phyloP scores from a whole-genome alignment of 2,797 vertebrate genomes.

The Enteromius thamalakanensis region DNA sequence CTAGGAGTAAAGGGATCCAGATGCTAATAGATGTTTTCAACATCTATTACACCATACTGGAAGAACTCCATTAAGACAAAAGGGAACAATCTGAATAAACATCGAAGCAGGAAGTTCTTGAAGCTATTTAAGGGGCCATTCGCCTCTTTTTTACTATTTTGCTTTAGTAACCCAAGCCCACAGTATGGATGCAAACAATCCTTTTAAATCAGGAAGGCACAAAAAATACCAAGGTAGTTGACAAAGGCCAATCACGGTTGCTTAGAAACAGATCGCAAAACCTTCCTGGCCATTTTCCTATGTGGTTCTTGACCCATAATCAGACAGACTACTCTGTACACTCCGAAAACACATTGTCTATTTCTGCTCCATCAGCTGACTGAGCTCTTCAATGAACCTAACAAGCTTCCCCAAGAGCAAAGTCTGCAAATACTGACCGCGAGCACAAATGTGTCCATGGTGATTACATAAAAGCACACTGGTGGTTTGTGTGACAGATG shows the following conservation, averaged over 20 bases:
- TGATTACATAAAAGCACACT: slow-evolving; percentile 74
- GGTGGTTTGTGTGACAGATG: slow-evolving; percentile 71
- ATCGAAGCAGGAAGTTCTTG: slow-evolving; percentile 26
- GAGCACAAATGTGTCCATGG: slow-evolving; percentile 48
- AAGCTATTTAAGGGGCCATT: slow-evolving; percentile 10
- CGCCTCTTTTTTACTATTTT: not conserved
- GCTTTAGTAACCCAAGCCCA: slow-evolving; percentile 7
- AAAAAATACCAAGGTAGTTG: not conserved
- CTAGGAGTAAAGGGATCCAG: slow-evolving; percentile 14
- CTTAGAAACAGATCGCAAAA: slow-evolving; percentile 21
- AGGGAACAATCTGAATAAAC: slow-evolving; percentile 10
- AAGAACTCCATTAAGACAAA: slow-evolving; percentile 6
- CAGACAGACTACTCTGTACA: not conserved
- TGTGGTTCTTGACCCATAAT: not conserved
- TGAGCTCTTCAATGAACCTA: slow-evolving; percentile 5
- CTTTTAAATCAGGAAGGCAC: not conserved
- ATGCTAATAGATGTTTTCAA: slow-evolving; percentile 24
- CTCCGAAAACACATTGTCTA: slow-evolving; percentile 9
- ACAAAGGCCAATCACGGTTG: slow-evolving; percentile 35
- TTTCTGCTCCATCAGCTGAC: slow-evolving; percentile 4
- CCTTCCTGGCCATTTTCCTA: not conserved
- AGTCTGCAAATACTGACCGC: slow-evolving; percentile 9
- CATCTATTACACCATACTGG: not conserved
- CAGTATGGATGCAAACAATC: not conserved
- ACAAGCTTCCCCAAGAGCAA: slow-evolving; percentile 22